Percentiles rank a stretch among this genome's conserved stretches.
phyloP scores from a whole-genome alignment of 2,797 vertebrate species.

The Thaleichthys pacificus region DNA sequence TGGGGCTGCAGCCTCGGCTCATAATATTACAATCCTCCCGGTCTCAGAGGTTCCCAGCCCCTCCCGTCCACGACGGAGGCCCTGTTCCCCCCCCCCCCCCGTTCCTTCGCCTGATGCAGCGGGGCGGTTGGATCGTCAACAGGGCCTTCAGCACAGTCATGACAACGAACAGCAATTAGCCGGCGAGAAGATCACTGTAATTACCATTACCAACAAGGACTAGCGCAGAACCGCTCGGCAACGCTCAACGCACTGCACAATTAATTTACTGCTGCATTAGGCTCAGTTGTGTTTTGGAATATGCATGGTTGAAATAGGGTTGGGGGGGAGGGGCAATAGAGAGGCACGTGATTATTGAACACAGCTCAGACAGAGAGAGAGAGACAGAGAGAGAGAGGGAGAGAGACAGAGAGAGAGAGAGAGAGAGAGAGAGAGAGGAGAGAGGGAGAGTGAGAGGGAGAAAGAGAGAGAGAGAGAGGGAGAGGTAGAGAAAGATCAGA shows the following conservation, averaged over 20 bases:
- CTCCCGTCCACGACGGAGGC: neutral
- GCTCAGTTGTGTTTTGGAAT: conserved; percentile 17
- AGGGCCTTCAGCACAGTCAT: conserved; percentile 21
- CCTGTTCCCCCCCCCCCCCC: neutral
- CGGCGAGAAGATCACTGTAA: conserved; percentile 31
- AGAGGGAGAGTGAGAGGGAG: neutral
- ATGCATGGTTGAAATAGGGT: neutral
- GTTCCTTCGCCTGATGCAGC: neutral
- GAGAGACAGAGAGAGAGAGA: conserved; percentile 8
- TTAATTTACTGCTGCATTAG: conserved; percentile 25
- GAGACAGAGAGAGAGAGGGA: neutral
- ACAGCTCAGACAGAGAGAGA: conserved; percentile 7
- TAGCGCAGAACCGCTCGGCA: conserved; percentile 26
- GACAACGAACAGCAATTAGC: conserved; percentile 33
- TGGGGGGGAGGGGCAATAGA: neutral
- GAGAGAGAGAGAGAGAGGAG: no score
- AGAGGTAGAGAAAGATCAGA: neutral
- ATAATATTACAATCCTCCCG: neutral
- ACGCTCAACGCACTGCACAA: conserved; percentile 14
- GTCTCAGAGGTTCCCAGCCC: neutral
- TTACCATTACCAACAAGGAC: conserved; percentile 46
- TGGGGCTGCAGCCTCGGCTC: neutral
- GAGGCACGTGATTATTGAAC: conserved; percentile 6
- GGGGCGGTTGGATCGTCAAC: conserved; percentile 16
- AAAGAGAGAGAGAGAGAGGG: neutral